Base-by-base conservation (phyloP, 1,140 invertebrate genomes). In the Procambarus clarkii region DNA sequence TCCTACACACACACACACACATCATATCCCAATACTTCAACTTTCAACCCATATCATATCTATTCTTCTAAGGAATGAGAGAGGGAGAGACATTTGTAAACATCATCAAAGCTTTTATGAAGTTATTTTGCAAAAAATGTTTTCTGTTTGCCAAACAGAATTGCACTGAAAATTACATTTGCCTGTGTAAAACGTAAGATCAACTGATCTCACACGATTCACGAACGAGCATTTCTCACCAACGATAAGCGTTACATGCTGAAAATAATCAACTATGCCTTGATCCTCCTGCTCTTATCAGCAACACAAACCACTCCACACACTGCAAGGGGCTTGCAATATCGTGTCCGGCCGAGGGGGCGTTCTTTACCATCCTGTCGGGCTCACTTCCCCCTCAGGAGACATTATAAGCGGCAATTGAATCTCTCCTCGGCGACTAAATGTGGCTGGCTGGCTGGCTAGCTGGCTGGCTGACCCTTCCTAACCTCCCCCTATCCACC, bases 361-460 rank as follows among this genome's bases (percentile, higher is more conserved):
- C 50, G 69, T 69, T 83, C 54, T 64, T 60, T 45, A 60, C 44
- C 18, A 21, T 15, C 44, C 3, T 7, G 24, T 15, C 8, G 81
- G 21, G 81, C 24, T 46, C 54, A 24, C 81, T 24, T 24, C 34
- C 60, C 60, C 48, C 81, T 69, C 81, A n/a, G 15, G 81, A 83
- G 81, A 45, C 81, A 64, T 83, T 83, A 83, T 69, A 83, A 83
- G 81, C 81, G 69, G 81, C 81, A 83, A 83, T 83, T 83, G 81
- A 83, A 83, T 69, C 44, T 83, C 81, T 83, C 81, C 34, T 64
- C 46, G 50, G 34, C 76, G 44, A 48, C 86, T 69, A 88, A 80
- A 78, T 60, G 86, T n/a, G 15, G 86, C 58, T 44, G 64, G 69
- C 54, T 77, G 86, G 81, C 74, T n/a, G n/a, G n/a, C n/a, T n/a